These are phyloP conservation scores for Hemibagrus guttatus DNA, from an alignment of 2,797 vertebrate species.

Conservation along the genomic window DNA sequence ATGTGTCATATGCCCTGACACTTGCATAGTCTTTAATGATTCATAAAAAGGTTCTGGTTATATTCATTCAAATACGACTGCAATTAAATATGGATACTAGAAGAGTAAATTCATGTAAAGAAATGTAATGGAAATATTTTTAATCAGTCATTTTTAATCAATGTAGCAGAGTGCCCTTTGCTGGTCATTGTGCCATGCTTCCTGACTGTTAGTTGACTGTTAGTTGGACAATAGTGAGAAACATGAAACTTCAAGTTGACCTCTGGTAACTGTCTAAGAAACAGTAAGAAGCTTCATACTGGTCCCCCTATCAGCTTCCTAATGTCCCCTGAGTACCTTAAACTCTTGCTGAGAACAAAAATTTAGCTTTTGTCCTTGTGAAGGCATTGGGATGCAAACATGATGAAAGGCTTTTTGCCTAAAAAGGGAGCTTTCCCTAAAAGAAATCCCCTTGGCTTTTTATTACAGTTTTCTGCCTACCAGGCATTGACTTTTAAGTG, in stretches of 20 bases:
- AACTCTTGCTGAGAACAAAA: constrained; percentile 32
- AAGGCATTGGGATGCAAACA: constrained; percentile 37
- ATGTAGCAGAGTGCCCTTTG: background rate
- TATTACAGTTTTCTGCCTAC: constrained; percentile 41
- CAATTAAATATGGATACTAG: constrained; percentile 1
- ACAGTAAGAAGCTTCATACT: constrained; percentile 47
- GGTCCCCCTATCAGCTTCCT: constrained; percentile 34
- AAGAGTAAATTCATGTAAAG: too few relatives aligned
- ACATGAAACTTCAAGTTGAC: constrained; percentile 50
- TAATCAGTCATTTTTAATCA: constrained; percentile 1
- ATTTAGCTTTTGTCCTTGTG: constrained; percentile 23
- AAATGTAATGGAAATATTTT: too few relatives aligned
- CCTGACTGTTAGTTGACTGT: constrained; percentile 40
- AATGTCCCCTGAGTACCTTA: constrained; percentile 33
- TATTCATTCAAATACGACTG: background rate
- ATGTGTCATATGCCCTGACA: background rate
- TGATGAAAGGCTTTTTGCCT: constrained; percentile 40
- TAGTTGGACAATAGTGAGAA: constrained; percentile 49
- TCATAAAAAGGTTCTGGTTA: background rate
- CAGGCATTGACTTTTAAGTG: constrained; percentile 42
- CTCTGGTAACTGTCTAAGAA: constrained; percentile 47
- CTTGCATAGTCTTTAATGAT: background rate
- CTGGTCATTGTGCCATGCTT: constrained; percentile 3
- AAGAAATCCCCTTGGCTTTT: constrained; percentile 37
- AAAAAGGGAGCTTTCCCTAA: constrained; percentile 38